These are phyloP conservation scores for Harpagoxenus sublaevis DNA, from an alignment of 2,888 invertebrate species.

Conservation along the genomic window DNA sequence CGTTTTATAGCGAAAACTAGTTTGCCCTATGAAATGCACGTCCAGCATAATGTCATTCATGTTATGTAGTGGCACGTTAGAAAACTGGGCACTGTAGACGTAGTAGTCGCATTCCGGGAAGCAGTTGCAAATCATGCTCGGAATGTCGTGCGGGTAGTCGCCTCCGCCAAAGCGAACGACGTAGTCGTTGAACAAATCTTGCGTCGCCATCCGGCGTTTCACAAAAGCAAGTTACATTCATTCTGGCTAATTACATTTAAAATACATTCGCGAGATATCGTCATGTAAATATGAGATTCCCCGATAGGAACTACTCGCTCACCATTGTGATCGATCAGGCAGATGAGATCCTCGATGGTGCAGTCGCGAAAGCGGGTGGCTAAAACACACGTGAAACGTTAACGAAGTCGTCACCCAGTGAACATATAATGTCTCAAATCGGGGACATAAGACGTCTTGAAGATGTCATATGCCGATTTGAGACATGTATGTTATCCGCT, in stretches of 20 bases:
- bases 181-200: conserved; percentile 77
- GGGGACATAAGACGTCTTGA: too few relatives aligned
- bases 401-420: neutral
- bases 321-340: conserved; percentile 78
- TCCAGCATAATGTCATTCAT: conserved; percentile 82
- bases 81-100: conserved; percentile 69
- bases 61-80: conserved; percentile 54
- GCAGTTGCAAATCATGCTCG: conserved; percentile 79
- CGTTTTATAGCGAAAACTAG: conserved; percentile 86
- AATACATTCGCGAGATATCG: neutral
- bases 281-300: neutral
- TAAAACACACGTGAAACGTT: conserved; percentile 40
- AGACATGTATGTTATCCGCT: too few relatives aligned
- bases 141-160: conserved; percentile 54
- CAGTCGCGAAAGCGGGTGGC: conserved; percentile 69
- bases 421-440: too few relatives aligned
- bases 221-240: conserved; percentile 19
- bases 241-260: neutral
- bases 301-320: conserved; percentile 32
- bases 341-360: conserved; percentile 76
- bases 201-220: neutral
- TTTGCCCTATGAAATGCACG: conserved; percentile 85
- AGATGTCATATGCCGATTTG: too few relatives aligned
- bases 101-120: conserved; percentile 79
- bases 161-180: conserved; percentile 64